Conservation (phyloP, 1,140 invertebrate genomes). For the Mercenaria mercenaria region DNA sequence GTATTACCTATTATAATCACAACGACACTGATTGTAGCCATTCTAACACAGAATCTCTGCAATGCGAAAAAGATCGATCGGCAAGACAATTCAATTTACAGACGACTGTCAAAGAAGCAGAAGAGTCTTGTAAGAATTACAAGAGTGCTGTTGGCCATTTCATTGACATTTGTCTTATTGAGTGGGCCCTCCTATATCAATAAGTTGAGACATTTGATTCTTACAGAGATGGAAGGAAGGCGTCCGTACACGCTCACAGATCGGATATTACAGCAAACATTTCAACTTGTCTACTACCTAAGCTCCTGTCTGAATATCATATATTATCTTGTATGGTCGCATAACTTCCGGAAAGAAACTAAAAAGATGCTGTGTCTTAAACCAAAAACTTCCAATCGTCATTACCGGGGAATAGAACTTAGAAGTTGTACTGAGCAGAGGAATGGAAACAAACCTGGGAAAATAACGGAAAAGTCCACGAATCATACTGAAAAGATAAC, state of each 20-base stretch:
- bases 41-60: conserved; percentile 89
- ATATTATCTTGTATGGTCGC: conserved; percentile 92
- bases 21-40: conserved; percentile 90
- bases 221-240: background rate
- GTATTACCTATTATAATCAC: conserved; percentile 91
- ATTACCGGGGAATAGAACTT: conserved; percentile 30
- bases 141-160: conserved; percentile 93
- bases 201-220: conserved; percentile 79
- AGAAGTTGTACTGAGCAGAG: background rate
- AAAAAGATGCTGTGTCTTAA: conserved; percentile 44
- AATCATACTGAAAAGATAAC: conserved; percentile 31
- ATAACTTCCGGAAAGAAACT: conserved; percentile 91
- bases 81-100: conserved; percentile 75
- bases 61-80: conserved; percentile 15
- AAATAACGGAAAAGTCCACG: conserved; percentile 15
- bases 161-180: conserved; percentile 91
- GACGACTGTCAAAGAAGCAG: conserved; percentile 85
- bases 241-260: conserved; percentile 72
- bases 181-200: conserved; percentile 89
- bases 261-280: conserved; percentile 88
- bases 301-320: conserved; percentile 95
- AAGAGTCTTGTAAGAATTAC: conserved; percentile 90
- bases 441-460: background rate
- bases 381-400: background rate
- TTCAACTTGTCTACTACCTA: conserved; percentile 90